These are phyloP conservation scores for Drosophila insularis DNA, from an alignment of 1,140 invertebrate genomes.

Conservation along the genomic window DNA sequence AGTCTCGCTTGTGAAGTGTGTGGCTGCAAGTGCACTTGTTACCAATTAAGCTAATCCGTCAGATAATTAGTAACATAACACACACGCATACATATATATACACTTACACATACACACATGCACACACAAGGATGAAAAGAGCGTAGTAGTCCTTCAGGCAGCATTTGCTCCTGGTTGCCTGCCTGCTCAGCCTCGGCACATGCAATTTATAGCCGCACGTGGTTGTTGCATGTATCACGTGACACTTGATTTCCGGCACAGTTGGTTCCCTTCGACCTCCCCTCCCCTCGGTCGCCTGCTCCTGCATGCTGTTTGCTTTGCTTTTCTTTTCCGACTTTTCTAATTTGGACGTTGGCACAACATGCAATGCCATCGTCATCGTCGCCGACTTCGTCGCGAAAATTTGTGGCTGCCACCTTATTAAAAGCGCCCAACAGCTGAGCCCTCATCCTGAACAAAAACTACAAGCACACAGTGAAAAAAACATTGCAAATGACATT, in stretches of 20 bases:
- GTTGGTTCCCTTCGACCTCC: constrained; percentile 26
- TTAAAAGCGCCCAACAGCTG: constrained; percentile 76
- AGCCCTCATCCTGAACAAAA: constrained; percentile 50
- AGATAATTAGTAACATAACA: constrained; percentile 81
- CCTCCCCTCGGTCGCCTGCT: constrained; percentile 14
- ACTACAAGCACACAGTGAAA: constrained; percentile 28
- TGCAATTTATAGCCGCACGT: constrained; percentile 78
- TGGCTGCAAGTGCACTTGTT: constrained; percentile 78
- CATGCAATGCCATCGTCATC: constrained; percentile 69
- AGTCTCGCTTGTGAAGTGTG: constrained; percentile 73
- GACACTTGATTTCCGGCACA: constrained; percentile 77
- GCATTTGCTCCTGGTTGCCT: constrained; percentile 28
- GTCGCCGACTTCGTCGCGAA: constrained; percentile 55
- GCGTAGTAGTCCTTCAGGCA: constrained; percentile 35
- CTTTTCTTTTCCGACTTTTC: constrained; percentile 77
- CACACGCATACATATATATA: constrained; percentile 43
- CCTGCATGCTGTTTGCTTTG: constrained; percentile 62
- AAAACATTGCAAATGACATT: not conserved
- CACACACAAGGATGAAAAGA: constrained; percentile 21
- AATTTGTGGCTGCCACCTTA: constrained; percentile 78
- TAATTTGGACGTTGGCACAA: constrained; percentile 77
- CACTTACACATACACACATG: constrained; percentile 10
- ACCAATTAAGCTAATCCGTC: constrained; percentile 80
- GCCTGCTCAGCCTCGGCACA: constrained; percentile 65
- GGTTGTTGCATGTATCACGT: constrained; percentile 79